phyloP scores from a whole-genome alignment of 1,140 invertebrate species.

The Medauroidea extradentata region DNA sequence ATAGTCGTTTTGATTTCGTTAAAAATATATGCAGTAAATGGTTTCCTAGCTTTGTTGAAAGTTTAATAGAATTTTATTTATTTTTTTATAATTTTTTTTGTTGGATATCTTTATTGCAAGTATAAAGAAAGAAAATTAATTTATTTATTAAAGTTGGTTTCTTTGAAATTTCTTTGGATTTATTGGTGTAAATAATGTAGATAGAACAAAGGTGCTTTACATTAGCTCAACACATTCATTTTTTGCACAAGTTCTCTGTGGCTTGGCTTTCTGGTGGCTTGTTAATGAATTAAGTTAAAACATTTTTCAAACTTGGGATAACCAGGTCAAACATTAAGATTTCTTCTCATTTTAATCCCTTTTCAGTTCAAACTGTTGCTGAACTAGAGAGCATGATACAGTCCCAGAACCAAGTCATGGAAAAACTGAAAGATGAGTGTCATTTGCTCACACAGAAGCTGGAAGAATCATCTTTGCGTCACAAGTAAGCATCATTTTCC shows the following conservation, averaged over 20 bases:
- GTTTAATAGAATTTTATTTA: no score
- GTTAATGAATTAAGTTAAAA: not conserved
- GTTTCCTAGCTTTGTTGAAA: no score
- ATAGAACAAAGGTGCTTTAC: slow-evolving; percentile 35
- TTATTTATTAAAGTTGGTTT: slow-evolving; percentile 2
- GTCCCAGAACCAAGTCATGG: slow-evolving; percentile 82
- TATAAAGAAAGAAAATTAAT: not conserved
- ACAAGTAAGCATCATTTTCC: slow-evolving; percentile 61
- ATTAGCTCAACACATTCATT: slow-evolving; percentile 43
- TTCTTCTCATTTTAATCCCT: slow-evolving; percentile 28
- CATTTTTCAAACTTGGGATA: not conserved
- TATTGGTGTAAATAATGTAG: slow-evolving; percentile 1
- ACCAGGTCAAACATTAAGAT: slow-evolving; percentile 10
- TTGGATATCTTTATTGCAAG: slow-evolving; percentile 13
- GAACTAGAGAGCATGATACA: slow-evolving; percentile 80
- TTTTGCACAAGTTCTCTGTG: slow-evolving; percentile 27
- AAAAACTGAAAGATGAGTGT: slow-evolving; percentile 79
- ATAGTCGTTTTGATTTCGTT: no score
- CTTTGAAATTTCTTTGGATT: slow-evolving; percentile 6
- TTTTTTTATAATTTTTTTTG: no score
- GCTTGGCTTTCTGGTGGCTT: slow-evolving; percentile 6
- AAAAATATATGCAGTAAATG: no score
- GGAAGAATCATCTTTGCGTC: slow-evolving; percentile 73
- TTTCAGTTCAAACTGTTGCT: slow-evolving; percentile 59
- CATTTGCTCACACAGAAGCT: slow-evolving; percentile 77